Conservation (phyloP, 2,113 vertebrate species). For the Paramormyrops kingsleyae region DNA sequence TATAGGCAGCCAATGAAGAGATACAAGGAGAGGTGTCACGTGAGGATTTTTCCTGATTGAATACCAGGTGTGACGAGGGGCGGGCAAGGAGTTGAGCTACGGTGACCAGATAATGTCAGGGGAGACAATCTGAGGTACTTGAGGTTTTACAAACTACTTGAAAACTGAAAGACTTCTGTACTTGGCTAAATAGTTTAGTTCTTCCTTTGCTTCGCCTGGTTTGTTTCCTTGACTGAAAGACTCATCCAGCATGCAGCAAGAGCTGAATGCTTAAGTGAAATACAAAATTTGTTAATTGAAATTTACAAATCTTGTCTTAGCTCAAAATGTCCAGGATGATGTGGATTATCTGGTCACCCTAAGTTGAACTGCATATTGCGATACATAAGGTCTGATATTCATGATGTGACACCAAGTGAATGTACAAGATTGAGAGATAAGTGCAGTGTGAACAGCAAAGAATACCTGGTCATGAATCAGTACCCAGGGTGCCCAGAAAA, state of each 20-base stretch:
- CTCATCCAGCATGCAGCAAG: not conserved
- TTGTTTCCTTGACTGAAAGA: not conserved
- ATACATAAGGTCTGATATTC: not conserved
- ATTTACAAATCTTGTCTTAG: not conserved
- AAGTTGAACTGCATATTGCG: not conserved
- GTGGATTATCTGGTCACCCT: not conserved
- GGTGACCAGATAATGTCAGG: not conserved
- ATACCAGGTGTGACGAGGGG: not conserved
- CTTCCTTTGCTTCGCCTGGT: not conserved
- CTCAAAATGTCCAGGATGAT: not conserved
- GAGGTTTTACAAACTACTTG: no score
- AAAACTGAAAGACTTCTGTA: no score
- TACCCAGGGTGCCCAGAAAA: not conserved
- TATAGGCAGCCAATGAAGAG: not conserved
- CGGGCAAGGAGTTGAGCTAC: not conserved
- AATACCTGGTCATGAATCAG: not conserved
- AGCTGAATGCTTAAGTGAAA: not conserved
- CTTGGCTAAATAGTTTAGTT: no score
- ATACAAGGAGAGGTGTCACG: not conserved
- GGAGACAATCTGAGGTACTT: not conserved
- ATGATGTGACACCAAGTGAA: not conserved
- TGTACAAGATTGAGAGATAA: not conserved
- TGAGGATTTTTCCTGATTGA: not conserved
- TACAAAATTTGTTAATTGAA: not conserved
- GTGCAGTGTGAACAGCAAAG: not conserved